A percentile compares a stretch with the other conserved stretches of the same genome.
Evolutionary conservation across 2,888 invertebrate species (phyloP).

Genomic region (Hydraecia micacea): DNA sequence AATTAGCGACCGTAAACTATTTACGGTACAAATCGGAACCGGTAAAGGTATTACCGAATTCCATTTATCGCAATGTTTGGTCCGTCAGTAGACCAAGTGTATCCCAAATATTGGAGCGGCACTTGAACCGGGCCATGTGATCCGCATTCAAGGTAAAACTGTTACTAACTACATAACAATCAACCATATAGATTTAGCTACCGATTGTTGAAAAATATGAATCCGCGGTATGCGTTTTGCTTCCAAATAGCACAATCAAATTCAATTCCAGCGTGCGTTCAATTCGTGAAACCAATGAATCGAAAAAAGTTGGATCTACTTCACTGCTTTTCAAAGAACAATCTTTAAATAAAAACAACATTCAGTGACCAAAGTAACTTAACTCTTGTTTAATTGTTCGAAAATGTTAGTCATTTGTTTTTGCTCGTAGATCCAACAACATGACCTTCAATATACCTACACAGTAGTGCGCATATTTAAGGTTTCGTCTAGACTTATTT

Average conservation of each 20-base stretch:
- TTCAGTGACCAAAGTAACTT: slow-evolving; percentile 13
- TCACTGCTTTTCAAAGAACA: slow-evolving; percentile 18
- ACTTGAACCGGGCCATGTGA: slow-evolving; percentile 76
- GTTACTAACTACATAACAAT: slow-evolving; percentile 40
- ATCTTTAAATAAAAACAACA: slow-evolving; percentile 32
- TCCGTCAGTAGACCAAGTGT: slow-evolving; percentile 74
- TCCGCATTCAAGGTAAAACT: slow-evolving; percentile 64
- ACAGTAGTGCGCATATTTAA: not conserved
- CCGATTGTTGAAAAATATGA: slow-evolving; percentile 3
- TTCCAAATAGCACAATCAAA: slow-evolving; percentile 4
- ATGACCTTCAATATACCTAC: slow-evolving; percentile 21
- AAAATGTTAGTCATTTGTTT: slow-evolving; percentile 43
- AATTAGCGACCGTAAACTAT: slow-evolving; percentile 25
- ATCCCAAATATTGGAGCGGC: slow-evolving; percentile 80
- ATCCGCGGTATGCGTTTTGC: slow-evolving; percentile 5
- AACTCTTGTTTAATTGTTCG: slow-evolving; percentile 35
- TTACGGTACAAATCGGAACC: slow-evolving; percentile 36
- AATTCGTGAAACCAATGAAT: slow-evolving; percentile 31
- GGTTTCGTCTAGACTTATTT: slow-evolving; percentile 47
- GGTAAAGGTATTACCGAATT: slow-evolving; percentile 69
- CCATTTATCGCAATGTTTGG: slow-evolving; percentile 76
- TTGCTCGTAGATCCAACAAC: slow-evolving; percentile 2
- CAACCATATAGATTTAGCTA: slow-evolving; percentile 9
- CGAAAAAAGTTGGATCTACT: slow-evolving; percentile 3
- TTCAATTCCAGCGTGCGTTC: slow-evolving; percentile 10